These are phyloP conservation scores for Pristionchus japonicus DNA, from an alignment of 2,888 invertebrate genomes.

Conservation along the genomic window DNA sequence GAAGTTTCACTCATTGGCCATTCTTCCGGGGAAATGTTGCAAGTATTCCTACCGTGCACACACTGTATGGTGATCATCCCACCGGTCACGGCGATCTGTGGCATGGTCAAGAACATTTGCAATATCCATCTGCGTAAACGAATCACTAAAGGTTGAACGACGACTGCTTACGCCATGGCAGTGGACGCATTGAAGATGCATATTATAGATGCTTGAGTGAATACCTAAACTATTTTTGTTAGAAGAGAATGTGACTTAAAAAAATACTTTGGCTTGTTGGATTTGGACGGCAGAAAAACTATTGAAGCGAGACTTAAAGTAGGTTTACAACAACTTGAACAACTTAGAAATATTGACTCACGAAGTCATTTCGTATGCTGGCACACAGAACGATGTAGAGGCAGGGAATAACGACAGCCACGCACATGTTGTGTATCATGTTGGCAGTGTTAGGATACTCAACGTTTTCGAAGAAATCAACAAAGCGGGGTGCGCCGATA, in stretches of 20 bases:
- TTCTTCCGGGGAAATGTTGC: no score
- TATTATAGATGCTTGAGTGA: background rate
- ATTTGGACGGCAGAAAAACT: no score
- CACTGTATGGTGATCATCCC: background rate
- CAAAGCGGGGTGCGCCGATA: no score
- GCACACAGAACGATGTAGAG: background rate
- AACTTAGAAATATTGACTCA: no score
- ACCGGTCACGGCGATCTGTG: background rate
- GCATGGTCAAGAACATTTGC: background rate
- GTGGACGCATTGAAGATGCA: background rate
- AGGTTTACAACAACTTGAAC: no score
- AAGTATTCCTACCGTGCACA: background rate
- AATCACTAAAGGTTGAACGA: no score
- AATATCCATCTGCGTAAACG: background rate
- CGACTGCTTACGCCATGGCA: background rate
- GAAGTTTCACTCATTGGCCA: no score
- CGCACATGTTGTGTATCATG: background rate
- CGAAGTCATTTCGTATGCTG: background rate
- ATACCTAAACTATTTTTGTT: background rate
- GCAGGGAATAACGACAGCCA: background rate
- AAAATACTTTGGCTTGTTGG: no score
- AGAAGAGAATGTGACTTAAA: no score
- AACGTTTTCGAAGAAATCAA: no score
- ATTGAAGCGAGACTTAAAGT: no score
- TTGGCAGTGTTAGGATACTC: background rate